These are phyloP conservation scores for Oreotragus oreotragus DNA, from an alignment of 2,113 vertebrate genomes.

Conservation along the genomic window DNA sequence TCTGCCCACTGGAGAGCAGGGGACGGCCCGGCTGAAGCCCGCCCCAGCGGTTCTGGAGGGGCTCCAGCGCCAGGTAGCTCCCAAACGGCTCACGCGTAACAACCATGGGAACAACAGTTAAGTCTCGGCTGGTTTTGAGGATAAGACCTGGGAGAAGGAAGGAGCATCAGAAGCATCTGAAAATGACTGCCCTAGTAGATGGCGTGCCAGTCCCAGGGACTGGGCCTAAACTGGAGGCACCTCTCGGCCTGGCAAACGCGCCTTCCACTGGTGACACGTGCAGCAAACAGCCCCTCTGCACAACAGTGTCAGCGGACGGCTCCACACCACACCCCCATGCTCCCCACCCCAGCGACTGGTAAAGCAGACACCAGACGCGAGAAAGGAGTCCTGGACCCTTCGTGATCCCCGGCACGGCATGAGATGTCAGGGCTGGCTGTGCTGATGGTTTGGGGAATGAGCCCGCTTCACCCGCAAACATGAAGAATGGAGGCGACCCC, in stretches of 20 bases:
- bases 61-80: background rate
- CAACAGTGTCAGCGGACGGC: background rate
- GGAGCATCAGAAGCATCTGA: background rate
- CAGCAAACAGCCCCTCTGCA: background rate
- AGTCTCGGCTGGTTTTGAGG: background rate
- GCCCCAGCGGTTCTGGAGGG: background rate
- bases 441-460: slow-evolving; percentile 68
- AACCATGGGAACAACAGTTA: background rate
- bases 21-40: background rate
- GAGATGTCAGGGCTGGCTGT: slow-evolving; percentile 47
- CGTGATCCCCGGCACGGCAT: background rate
- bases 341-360: background rate
- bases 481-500: slow-evolving; percentile 19
- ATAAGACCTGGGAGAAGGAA: background rate
- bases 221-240: background rate
- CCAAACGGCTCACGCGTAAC: rapidly evolving
- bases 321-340: background rate
- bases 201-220: background rate
- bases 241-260: background rate
- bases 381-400: background rate
- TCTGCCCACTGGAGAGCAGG: background rate
- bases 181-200: background rate
- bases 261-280: background rate
- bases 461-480: background rate
- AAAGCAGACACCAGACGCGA: background rate